Conservation (phyloP, 2,888 invertebrate genomes). For the Tachina grossa region DNA sequence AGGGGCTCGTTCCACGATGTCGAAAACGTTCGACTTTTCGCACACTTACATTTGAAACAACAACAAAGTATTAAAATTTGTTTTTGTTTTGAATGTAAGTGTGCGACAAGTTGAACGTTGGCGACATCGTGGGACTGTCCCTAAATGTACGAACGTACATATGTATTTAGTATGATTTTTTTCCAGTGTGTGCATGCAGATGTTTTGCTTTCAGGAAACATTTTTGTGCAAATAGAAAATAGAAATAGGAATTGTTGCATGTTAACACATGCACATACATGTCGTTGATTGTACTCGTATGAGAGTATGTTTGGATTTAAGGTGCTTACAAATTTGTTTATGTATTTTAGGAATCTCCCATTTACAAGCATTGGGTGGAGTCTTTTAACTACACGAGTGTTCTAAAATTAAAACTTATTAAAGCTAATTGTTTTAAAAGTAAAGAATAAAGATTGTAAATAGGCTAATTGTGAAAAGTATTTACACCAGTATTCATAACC, state of each 20-base stretch:
- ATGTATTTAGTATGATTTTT: no score
- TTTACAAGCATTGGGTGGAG: constrained; percentile 68
- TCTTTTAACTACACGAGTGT: not conserved
- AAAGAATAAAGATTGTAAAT: not conserved
- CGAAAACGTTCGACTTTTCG: no score
- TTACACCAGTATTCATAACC: no score
- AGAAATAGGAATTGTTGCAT: not conserved
- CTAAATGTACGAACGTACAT: no score
- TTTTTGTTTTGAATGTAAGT: no score
- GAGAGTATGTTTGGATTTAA: not conserved
- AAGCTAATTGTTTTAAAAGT: constrained; percentile 12
- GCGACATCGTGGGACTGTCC: no score
- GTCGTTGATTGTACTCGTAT: not conserved
- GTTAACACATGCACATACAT: constrained; percentile 4
- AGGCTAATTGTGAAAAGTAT: no score
- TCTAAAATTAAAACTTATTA: constrained; percentile 12
- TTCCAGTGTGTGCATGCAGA: not conserved
- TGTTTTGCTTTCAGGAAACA: constrained; percentile 24
- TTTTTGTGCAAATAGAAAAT: constrained; percentile 2
- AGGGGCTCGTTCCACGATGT: no score
- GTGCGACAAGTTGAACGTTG: no score
- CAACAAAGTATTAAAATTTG: no score
- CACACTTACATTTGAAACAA: no score
- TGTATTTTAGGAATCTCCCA: constrained; percentile 7
- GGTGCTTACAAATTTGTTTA: not conserved